These are phyloP conservation scores for Cassiopea andromeda DNA, from an alignment of 30 jellyfish, hydroid and myxozoan species.

Conservation along the genomic window DNA sequence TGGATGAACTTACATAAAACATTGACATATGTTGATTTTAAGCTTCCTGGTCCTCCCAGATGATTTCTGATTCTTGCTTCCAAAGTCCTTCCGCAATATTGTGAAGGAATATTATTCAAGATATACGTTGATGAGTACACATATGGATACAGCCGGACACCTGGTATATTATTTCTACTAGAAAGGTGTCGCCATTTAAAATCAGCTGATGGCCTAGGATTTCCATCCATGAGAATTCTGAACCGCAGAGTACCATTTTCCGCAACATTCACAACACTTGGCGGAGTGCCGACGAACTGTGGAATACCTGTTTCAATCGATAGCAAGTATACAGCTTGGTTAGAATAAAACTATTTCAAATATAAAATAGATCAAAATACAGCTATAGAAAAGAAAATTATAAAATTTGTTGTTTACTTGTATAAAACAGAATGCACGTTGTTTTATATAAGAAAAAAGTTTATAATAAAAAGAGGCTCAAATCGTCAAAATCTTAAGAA, in stretches of 20 bases:
- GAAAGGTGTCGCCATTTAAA: constrained; percentile 3
- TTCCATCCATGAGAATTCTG: constrained; percentile 27
- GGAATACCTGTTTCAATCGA: constrained; percentile 1
- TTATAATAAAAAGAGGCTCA: too few species aligned
- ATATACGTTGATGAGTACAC: background rate
- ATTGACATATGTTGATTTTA: background rate
- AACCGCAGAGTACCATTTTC: background rate
- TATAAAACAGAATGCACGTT: too few species aligned
- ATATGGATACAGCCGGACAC: background rate
- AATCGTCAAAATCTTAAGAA: too few species aligned
- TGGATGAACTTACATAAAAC: constrained; percentile 2
- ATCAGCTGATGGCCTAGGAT: constrained; percentile 9
- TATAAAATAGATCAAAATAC: too few species aligned
- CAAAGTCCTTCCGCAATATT: constrained; percentile 17
- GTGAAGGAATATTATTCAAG: background rate
- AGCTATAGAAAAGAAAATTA: too few species aligned
- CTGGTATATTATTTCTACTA: background rate
- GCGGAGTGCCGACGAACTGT: background rate
- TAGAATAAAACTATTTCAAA: too few species aligned
- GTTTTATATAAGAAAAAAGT: too few species aligned
- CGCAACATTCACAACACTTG: background rate
- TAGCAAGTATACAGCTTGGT: too few species aligned
- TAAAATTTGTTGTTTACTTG: too few species aligned
- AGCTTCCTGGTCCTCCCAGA: background rate
- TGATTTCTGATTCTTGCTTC: background rate